A percentile compares a stretch with the other conserved stretches of the same genome.
phyloP scores from a whole-genome alignment of 2,797 vertebrate genomes.

The Clarias fuscus region DNA sequence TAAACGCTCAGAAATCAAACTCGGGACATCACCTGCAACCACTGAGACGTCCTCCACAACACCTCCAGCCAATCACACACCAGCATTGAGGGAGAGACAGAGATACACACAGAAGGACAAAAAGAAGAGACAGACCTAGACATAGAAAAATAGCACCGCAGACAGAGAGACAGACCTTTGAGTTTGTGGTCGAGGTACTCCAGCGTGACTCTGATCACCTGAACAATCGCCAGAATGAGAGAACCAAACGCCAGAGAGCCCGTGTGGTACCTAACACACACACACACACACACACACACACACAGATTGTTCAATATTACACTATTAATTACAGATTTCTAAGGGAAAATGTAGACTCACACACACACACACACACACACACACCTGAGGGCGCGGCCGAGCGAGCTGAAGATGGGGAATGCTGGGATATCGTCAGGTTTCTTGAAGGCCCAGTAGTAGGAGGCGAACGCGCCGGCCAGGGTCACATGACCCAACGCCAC shows the following conservation, averaged over 20 bases:
- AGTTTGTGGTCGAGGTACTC: conserved; percentile 94
- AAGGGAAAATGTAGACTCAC: background rate
- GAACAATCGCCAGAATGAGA: conserved; percentile 87
- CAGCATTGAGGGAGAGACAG: background rate
- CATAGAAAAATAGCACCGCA: background rate
- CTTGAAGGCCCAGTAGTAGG: conserved; percentile 96
- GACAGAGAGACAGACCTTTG: conserved; percentile 77
- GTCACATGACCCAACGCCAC: conserved; percentile 95
- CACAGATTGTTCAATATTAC: background rate
- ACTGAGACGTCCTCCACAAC: background rate
- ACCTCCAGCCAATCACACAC: background rate
- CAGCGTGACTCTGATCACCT: conserved; percentile 86
- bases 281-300: conserved; percentile 15
- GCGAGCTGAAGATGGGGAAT: conserved; percentile 86
- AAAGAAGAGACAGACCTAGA: background rate
- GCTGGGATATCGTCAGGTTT: conserved; percentile 89
- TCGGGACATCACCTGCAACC: too few relatives aligned
- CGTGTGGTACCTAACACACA: conserved; percentile 84
- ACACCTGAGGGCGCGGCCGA: conserved; percentile 89
- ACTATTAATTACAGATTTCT: background rate
- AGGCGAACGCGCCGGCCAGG: conserved; percentile 90
- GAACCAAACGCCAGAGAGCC: conserved; percentile 94
- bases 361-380: conserved; percentile 16
- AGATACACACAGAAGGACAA: background rate
- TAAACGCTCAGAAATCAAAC: background rate